Evolutionary conservation across 2,113 vertebrate genomes (phyloP).

Genomic region (Oriolus oriolus): DNA sequence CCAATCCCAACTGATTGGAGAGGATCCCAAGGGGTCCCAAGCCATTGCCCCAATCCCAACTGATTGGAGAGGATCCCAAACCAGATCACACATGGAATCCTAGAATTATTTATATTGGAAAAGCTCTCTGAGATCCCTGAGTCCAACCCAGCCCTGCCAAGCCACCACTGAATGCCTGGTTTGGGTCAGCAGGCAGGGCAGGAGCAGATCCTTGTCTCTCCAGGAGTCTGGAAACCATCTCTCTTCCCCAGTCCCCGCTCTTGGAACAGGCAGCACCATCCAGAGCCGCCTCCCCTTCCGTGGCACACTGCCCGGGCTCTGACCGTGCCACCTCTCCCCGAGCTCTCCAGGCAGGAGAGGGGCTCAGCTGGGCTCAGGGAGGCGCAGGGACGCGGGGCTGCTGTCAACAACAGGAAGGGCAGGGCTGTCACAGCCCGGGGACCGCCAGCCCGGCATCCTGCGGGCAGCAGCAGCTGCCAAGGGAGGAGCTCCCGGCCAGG

Average conservation of each 20-base stretch:
- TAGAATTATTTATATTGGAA: neutral
- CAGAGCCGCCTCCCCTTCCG: neutral
- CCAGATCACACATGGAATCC: neutral
- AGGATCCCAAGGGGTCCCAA: fast-evolving
- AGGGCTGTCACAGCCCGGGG: neutral
- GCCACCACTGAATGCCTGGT: neutral
- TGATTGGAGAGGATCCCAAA: fast-evolving
- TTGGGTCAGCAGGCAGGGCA: neutral
- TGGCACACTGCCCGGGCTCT: fast-evolving
- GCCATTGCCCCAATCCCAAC: fast-evolving
- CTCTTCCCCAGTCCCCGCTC: neutral
- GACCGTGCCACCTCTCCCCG: fast-evolving
- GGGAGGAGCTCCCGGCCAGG: neutral
- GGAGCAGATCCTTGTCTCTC: neutral
- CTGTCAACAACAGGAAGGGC: neutral
- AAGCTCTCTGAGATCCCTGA: neutral
- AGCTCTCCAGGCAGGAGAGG: fast-evolving
- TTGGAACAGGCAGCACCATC: neutral
- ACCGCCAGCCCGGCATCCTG: neutral
- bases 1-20: too few relatives aligned
- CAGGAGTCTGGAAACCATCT: neutral
- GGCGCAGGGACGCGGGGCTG: fast-evolving
- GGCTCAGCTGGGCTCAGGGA: neutral
- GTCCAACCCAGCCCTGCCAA: neutral
- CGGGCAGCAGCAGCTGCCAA: neutral